These are phyloP conservation scores for Lepidocyrtinus sp. DNA, from an alignment of 2,888 invertebrate species.

Conservation along the genomic window DNA sequence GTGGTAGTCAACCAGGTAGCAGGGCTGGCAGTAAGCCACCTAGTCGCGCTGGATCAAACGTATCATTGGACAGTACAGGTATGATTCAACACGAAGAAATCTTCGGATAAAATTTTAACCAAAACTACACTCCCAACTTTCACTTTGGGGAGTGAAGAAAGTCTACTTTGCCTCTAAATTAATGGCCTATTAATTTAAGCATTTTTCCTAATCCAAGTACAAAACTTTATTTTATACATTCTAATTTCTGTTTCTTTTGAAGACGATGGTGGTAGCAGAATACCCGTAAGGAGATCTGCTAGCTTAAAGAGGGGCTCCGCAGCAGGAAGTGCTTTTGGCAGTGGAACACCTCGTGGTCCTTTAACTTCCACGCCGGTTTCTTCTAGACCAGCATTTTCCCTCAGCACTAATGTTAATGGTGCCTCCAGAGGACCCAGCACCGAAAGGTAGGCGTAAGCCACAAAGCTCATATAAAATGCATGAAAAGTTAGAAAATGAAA, in stretches of 20 bases:
- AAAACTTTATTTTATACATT: too few species aligned
- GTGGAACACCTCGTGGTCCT: conserved; percentile 46
- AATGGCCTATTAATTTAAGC: too few species aligned
- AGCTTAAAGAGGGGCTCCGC: conserved; percentile 67
- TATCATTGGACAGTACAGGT: conserved; percentile 92
- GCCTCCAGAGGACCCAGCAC: conserved; percentile 58
- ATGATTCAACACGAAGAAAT: too few species aligned
- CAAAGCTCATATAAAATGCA: conserved; percentile 25
- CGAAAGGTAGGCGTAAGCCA: conserved; percentile 61
- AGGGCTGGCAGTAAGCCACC: conserved; percentile 92
- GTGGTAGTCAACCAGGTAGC: conserved; percentile 86
- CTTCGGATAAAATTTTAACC: too few species aligned
- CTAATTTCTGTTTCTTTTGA: neutral
- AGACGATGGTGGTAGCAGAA: conserved; percentile 63
- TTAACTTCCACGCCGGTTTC: conserved; percentile 63
- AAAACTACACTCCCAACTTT: too few species aligned
- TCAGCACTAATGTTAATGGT: conserved; percentile 66
- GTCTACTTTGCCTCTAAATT: too few species aligned
- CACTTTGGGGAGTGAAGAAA: too few species aligned
- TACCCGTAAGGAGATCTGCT: conserved; percentile 68
- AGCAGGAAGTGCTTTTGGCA: conserved; percentile 52
- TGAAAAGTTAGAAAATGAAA: neutral
- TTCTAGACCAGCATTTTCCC: conserved; percentile 64
- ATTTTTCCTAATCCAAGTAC: too few species aligned
- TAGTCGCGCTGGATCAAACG: conserved; percentile 92